Evolutionary conservation across 2,888 invertebrate genomes (phyloP).

Genomic region (Protonemura montana): DNA sequence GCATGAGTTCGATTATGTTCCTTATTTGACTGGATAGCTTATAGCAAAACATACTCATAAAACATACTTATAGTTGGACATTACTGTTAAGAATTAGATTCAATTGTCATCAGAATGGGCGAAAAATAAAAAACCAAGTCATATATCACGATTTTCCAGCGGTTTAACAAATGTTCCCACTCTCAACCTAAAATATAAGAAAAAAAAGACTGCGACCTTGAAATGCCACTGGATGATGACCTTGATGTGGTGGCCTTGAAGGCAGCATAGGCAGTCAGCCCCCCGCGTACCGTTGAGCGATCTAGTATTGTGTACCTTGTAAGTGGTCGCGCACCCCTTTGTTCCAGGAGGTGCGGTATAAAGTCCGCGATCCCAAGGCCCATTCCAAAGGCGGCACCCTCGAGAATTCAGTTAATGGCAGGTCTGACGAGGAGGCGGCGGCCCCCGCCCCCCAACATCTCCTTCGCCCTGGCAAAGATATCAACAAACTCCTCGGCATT

Average conservation of each 20-base stretch:
- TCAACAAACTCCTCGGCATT: slow-evolving; percentile 88
- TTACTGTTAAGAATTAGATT: not conserved
- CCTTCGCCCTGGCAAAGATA: slow-evolving; percentile 85
- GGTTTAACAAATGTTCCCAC: not conserved
- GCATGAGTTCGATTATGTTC: slow-evolving; percentile 33
- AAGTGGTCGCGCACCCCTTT: slow-evolving; percentile 60
- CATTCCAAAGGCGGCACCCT: slow-evolving; percentile 91
- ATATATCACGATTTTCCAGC: not conserved
- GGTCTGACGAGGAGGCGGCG: slow-evolving; percentile 70
- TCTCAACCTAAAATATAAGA: no score
- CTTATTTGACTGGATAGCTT: slow-evolving; percentile 17
- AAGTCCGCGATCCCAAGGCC: slow-evolving; percentile 92
- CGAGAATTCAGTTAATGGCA: slow-evolving; percentile 89
- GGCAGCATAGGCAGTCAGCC: not conserved
- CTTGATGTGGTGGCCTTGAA: not conserved
- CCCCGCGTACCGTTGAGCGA: not conserved
- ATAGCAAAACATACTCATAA: not conserved
- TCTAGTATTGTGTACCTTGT: slow-evolving; percentile 60
- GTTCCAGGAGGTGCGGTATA: slow-evolving; percentile 93
- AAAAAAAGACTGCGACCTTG: no score
- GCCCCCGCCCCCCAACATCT: slow-evolving; percentile 73
- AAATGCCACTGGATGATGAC: not conserved
- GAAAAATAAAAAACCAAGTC: not conserved
- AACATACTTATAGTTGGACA: not conserved
- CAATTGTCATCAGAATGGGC: not conserved